A percentile compares a stretch with the other conserved stretches of the same genome.
These are phyloP conservation scores for Agrypnus murinus DNA, from an alignment of 2,888 invertebrate species.

Conservation along the genomic window DNA sequence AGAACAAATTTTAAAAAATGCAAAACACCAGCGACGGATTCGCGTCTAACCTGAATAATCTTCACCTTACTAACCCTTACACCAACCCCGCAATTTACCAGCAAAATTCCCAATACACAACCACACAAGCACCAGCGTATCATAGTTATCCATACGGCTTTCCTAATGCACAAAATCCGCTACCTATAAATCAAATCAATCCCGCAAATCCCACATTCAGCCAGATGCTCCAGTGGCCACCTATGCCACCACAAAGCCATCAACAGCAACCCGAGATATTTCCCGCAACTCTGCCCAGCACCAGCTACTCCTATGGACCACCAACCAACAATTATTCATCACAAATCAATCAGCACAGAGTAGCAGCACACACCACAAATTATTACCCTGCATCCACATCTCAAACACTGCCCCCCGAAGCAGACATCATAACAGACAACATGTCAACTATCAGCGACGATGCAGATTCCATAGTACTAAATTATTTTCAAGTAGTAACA, in stretches of 20 bases:
- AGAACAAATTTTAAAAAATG: constrained; percentile 2
- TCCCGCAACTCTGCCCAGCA: constrained; percentile 5
- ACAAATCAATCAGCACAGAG: background rate
- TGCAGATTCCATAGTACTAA: no score
- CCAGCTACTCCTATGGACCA: constrained; percentile 2
- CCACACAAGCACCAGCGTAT: background rate
- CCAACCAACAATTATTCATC: constrained; percentile 3
- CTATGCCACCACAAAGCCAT: constrained; percentile 5
- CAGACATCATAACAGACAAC: no score
- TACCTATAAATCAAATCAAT: constrained; percentile 1
- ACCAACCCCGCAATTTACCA: constrained; percentile 7
- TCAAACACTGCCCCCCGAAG: no score
- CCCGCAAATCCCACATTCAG: background rate
- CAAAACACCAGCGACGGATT: constrained; percentile 15
- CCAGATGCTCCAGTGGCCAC: constrained; percentile 10
- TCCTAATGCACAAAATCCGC: background rate
- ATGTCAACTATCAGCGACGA: no score
- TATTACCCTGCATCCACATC: no score
- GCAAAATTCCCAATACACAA: background rate
- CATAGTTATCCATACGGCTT: constrained; percentile 11
- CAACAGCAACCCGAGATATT: constrained; percentile 7
- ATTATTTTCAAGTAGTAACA: no score
- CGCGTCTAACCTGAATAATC: constrained; percentile 9
- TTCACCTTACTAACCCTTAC: constrained; percentile 10
- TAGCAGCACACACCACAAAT: no score